phyloP scores from a whole-genome alignment of 92 coral and sea anemone genomes.

The Pocillopora grandis region DNA sequence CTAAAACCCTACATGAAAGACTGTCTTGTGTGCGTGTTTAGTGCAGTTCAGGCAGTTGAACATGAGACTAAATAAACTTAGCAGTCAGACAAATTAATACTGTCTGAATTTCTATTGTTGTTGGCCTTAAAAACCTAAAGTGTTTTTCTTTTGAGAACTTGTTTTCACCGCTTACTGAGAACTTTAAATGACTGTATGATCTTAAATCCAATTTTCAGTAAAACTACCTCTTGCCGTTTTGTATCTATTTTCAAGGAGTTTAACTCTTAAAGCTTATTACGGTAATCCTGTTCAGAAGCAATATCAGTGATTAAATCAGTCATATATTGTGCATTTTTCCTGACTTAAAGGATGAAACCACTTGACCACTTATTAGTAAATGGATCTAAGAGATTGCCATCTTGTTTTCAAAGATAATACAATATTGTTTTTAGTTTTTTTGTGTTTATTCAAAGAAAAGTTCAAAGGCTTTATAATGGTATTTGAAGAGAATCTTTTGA shows the following conservation, averaged over 20 bases:
- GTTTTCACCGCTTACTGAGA: no score
- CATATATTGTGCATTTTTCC: not conserved
- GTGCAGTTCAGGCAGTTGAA: not conserved
- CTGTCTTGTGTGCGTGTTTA: not conserved
- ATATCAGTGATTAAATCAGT: not conserved
- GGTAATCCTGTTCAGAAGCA: not conserved
- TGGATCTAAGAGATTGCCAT: not conserved
- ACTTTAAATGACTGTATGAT: no score
- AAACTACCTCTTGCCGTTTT: no score
- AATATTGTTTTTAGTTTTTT: not conserved
- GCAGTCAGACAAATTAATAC: not conserved
- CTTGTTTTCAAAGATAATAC: not conserved
- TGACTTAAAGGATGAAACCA: not conserved
- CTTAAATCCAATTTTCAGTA: no score
- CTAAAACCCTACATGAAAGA: not conserved
- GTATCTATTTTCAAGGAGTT: no score
- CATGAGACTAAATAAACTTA: not conserved
- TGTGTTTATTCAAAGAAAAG: not conserved
- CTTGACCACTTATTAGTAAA: not conserved
- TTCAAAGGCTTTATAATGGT: not conserved
- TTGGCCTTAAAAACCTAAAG: not conserved
- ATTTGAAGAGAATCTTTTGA: not conserved
- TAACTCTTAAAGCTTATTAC: no score
- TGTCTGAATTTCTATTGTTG: not conserved
- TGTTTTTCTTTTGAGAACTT: no score